Percentiles rank a stretch among this genome's conserved stretches.
These are phyloP conservation scores for Callimorpha dominula DNA, from an alignment of 2,888 invertebrate species.

Conservation along the genomic window DNA sequence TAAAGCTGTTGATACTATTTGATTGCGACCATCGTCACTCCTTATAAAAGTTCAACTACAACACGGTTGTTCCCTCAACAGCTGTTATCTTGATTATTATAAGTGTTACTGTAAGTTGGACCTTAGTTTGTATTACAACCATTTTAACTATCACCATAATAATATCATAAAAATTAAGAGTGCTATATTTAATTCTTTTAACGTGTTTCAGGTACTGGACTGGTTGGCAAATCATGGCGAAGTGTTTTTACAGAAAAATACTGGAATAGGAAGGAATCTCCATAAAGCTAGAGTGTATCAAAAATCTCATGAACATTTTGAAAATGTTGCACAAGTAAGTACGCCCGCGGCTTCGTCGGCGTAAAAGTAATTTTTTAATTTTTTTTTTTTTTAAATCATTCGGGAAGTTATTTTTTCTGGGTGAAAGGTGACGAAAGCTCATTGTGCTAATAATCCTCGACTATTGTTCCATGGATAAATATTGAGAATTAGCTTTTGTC, in stretches of 20 bases:
- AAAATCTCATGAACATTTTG: conserved; percentile 99
- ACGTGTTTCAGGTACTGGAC: conserved; percentile 91
- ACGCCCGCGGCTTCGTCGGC: too few relatives aligned
- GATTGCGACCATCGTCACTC: neutral
- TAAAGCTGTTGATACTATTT: too few relatives aligned
- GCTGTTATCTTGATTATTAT: neutral
- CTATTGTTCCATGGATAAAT: too few relatives aligned
- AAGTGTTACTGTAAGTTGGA: too few relatives aligned
- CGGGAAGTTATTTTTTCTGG: too few relatives aligned
- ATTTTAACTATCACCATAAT: neutral
- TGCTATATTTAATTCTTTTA: neutral
- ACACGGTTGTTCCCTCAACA: too few relatives aligned
- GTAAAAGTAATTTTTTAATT: too few relatives aligned
- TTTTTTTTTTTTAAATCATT: too few relatives aligned
- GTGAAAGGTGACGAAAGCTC: too few relatives aligned
- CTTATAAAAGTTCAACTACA: neutral
- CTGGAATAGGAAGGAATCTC: conserved; percentile 97
- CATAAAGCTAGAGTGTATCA: conserved; percentile 98
- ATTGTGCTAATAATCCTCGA: too few relatives aligned
- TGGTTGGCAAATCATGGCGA: conserved; percentile 99
- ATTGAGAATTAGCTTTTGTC: too few relatives aligned
- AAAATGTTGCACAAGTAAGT: conserved; percentile 98
- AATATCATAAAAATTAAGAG: neutral
- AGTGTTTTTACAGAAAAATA: conserved; percentile 98
- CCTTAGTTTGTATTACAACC: neutral